Evolutionary conservation across 2,113 vertebrate genomes (phyloP).

Genomic region (Pedetes capensis): DNA sequence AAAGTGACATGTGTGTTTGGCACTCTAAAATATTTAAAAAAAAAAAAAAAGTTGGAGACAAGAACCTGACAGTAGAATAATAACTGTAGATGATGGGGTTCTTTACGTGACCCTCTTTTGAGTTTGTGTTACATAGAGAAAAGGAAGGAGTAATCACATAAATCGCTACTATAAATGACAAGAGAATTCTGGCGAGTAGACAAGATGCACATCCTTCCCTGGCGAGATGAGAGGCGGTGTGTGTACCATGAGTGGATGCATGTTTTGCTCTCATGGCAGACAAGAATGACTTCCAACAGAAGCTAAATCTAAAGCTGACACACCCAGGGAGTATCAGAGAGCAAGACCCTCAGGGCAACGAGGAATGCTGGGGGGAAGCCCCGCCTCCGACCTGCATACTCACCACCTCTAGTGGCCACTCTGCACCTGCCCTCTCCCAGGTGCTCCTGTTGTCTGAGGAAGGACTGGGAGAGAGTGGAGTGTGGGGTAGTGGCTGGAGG

Average conservation of each 20-base stretch:
- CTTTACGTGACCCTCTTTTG: not conserved
- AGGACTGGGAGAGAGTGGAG: not conserved
- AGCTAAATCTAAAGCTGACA: not conserved
- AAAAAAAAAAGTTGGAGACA: not conserved
- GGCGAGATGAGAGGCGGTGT: not conserved
- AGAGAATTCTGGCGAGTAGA: not conserved
- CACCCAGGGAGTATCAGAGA: not conserved
- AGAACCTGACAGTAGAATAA: not conserved
- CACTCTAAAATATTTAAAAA: not conserved
- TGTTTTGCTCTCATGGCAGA: not conserved
- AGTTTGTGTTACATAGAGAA: not conserved
- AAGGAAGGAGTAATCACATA: not conserved
- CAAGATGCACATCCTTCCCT: not conserved
- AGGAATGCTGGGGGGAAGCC: not conserved
- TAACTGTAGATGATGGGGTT: no score
- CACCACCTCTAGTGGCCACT: not conserved
- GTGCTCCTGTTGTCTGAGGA: not conserved
- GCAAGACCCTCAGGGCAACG: not conserved
- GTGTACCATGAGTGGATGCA: rapidly evolving
- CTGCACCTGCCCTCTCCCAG: not conserved
- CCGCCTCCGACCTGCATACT: not conserved
- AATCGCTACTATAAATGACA: not conserved
- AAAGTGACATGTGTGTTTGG: not conserved
- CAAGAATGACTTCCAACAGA: not conserved
- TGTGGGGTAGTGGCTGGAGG: not conserved